These are phyloP conservation scores for Istiophorus platypterus DNA, from an alignment of 2,113 vertebrate genomes.

Conservation along the genomic window DNA sequence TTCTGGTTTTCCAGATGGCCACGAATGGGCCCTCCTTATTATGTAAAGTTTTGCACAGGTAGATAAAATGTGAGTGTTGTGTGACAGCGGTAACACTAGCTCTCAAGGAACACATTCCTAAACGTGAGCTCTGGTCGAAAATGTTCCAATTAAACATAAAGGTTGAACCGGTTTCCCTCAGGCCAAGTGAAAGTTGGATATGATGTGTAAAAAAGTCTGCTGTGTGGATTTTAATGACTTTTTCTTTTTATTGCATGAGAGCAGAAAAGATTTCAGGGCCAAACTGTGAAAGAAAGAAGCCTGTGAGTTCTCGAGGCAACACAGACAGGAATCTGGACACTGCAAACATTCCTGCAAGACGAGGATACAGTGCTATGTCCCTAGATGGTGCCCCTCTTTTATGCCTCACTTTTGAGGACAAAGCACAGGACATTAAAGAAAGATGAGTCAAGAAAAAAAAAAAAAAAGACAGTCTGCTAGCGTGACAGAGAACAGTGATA, in stretches of 20 bases:
- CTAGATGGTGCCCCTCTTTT: conserved; percentile 62
- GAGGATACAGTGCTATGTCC: conserved; percentile 38
- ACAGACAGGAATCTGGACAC: conserved; percentile 57
- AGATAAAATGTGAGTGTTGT: neutral
- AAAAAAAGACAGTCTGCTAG: conserved; percentile 11
- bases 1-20: conserved; percentile 24
- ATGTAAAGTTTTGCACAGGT: conserved; percentile 6
- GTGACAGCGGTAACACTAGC: neutral
- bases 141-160: conserved; percentile 37
- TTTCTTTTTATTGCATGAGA: conserved; percentile 11
- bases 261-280: conserved; percentile 1
- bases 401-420: conserved; percentile 47
- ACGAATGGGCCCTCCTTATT: conserved; percentile 6
- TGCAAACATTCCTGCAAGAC: conserved; percentile 61
- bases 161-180: conserved; percentile 12
- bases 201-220: conserved; percentile 12
- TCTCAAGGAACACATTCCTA: conserved; percentile 2
- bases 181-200: conserved; percentile 30
- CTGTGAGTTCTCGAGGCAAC: conserved; percentile 46
- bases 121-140: conserved; percentile 35
- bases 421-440: conserved; percentile 58
- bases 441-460: conserved; percentile 20
- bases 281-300: conserved; percentile 26
- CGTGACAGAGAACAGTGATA: conserved; percentile 45
- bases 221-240: conserved; percentile 17